phyloP scores from a whole-genome alignment of 2,888 invertebrate genomes.

The Acanthosoma haemorrhoidale region DNA sequence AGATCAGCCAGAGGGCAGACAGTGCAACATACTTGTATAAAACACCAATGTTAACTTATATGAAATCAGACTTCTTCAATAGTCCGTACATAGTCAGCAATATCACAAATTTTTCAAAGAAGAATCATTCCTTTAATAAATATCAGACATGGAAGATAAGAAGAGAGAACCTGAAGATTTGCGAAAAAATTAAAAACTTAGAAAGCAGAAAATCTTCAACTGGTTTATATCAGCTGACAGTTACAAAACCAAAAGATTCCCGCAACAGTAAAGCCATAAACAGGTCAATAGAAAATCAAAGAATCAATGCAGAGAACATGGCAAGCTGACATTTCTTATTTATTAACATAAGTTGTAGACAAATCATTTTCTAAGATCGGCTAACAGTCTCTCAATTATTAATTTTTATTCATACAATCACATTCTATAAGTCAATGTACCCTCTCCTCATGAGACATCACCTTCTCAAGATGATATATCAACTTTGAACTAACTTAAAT shows the following conservation, averaged over 20 bases:
- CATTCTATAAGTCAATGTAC: no score
- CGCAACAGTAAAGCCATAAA: background rate
- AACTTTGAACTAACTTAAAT: no score
- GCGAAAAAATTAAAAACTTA: background rate
- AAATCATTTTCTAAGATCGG: no score
- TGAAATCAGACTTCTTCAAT: background rate
- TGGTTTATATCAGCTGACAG: background rate
- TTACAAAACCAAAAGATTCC: background rate
- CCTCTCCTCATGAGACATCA: no score
- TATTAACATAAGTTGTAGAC: no score
- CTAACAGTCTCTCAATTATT: no score
- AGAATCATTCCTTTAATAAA: slow-evolving; percentile 11
- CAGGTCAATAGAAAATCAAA: background rate
- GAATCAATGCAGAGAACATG: slow-evolving; percentile 10
- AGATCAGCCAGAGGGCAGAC: background rate
- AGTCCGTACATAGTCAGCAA: slow-evolving; percentile 14
- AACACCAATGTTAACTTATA: background rate
- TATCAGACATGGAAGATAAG: slow-evolving; percentile 20
- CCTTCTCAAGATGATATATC: no score
- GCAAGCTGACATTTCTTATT: background rate
- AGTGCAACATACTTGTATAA: background rate
- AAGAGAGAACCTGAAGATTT: slow-evolving; percentile 6
- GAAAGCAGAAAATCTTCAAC: background rate
- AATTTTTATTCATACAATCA: no score
- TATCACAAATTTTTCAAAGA: background rate